Evolutionary conservation across 2,797 vertebrate genomes (phyloP).

Genomic region (Sandelia bainsii): DNA sequence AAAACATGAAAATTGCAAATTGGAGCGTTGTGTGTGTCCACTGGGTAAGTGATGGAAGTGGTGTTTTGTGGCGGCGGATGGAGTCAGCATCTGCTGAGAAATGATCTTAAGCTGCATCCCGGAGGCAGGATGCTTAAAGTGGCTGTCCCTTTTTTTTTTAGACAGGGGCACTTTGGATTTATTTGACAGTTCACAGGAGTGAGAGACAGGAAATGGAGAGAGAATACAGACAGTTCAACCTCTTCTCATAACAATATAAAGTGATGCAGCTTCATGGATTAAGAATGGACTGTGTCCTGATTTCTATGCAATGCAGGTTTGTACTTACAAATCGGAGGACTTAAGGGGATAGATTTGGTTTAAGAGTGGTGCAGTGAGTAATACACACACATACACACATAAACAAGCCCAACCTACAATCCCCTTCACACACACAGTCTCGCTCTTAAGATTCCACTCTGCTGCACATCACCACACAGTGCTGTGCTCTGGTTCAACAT

Average conservation of each 20-base stretch:
- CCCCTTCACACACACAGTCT: slow-evolving; percentile 40
- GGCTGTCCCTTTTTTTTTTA: slow-evolving; percentile 13
- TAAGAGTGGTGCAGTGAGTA: slow-evolving; percentile 59
- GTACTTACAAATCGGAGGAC: slow-evolving; percentile 63
- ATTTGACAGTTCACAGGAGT: slow-evolving; percentile 39
- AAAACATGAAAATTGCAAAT: slow-evolving; percentile 66
- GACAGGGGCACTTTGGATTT: slow-evolving; percentile 35
- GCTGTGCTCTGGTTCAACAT: slow-evolving; percentile 57
- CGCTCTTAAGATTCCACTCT: slow-evolving; percentile 44
- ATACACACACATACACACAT: slow-evolving; percentile 31
- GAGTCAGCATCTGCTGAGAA: slow-evolving; percentile 31
- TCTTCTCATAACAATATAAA: slow-evolving; percentile 23
- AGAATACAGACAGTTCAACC: slow-evolving; percentile 21
- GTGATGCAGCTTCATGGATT: slow-evolving; percentile 46
- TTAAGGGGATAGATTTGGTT: slow-evolving; percentile 41
- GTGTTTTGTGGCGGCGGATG: slow-evolving; percentile 3
- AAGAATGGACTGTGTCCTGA: slow-evolving; percentile 23
- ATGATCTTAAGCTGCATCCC: slow-evolving; percentile 37
- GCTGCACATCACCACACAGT: slow-evolving; percentile 50
- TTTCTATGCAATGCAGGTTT: slow-evolving; percentile 60
- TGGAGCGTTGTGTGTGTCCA: slow-evolving; percentile 35
- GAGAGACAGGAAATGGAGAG: slow-evolving; percentile 14
- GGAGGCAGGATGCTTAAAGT: slow-evolving; percentile 32
- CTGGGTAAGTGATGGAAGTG: slow-evolving; percentile 43
- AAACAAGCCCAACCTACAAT: slow-evolving; percentile 44